Conservation (phyloP, 1,140 invertebrate genomes). For the Orius insidiosus region DNA sequence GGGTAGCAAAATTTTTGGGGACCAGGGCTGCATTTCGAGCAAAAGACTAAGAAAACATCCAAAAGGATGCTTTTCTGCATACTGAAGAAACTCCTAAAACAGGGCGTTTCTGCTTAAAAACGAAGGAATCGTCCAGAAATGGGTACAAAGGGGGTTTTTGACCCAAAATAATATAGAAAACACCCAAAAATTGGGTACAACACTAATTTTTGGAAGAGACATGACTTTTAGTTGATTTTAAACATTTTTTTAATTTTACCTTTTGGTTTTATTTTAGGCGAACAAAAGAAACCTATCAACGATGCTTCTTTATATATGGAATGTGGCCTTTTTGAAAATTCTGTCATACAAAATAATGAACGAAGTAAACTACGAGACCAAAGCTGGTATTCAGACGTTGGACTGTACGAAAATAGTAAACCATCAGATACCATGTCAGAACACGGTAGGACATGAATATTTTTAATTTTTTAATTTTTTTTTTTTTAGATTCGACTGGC, state of each 20-base stretch:
- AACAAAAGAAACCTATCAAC: conserved; percentile 9
- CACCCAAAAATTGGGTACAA: no score
- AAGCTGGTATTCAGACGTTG: conserved; percentile 16
- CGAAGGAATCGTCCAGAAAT: no score
- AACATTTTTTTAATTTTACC: no score
- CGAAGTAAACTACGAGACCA: neutral
- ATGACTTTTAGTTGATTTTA: no score
- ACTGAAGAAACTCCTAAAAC: no score
- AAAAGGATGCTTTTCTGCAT: no score
- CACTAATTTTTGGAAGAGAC: no score
- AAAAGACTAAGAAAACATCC: neutral
- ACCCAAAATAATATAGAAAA: no score
- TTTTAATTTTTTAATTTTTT: conserved; percentile 2
- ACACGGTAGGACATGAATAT: conserved; percentile 11
- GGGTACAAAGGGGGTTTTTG: no score
- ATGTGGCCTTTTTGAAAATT: conserved; percentile 8
- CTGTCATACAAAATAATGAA: neutral
- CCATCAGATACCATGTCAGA: conserved; percentile 14
- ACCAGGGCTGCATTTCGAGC: neutral
- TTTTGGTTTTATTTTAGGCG: conserved; percentile 1
- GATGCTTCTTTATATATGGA: conserved; percentile 5
- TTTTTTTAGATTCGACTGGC: conserved; percentile 23
- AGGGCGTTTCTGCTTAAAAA: no score
- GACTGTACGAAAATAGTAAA: conserved; percentile 9
- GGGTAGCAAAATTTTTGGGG: no score